Evolutionary conservation across 2,888 invertebrate genomes (phyloP).

Genomic region (Bruchidius siliquastri): DNA sequence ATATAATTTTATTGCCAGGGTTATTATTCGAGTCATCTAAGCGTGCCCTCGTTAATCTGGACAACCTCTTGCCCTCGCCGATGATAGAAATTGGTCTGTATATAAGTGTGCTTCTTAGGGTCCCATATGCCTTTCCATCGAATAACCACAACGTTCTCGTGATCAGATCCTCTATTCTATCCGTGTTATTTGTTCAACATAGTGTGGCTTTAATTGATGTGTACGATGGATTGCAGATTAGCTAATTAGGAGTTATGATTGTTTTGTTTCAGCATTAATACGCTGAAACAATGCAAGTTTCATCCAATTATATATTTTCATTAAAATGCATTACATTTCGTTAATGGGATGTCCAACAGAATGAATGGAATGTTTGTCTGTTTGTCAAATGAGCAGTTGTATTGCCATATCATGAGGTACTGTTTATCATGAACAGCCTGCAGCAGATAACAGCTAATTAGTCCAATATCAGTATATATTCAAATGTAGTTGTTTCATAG

Average conservation of each 20-base stretch:
- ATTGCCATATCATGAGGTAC: neutral
- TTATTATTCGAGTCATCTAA: too few species aligned
- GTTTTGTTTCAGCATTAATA: neutral
- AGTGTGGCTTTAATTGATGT: neutral
- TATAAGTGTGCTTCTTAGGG: too few species aligned
- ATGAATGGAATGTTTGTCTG: neutral
- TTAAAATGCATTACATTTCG: neutral
- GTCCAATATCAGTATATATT: too few species aligned
- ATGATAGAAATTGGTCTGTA: too few species aligned
- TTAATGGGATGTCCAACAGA: neutral
- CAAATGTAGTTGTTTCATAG: too few species aligned
- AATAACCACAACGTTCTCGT: neutral
- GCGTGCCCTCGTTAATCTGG: too few species aligned
- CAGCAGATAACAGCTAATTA: neutral
- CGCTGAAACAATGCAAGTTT: neutral
- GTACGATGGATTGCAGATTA: neutral
- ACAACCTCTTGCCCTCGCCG: too few species aligned
- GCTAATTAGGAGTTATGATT: neutral
- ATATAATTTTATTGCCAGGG: too few species aligned
- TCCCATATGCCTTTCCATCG: too few species aligned
- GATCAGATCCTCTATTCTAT: neutral
- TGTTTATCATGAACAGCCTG: neutral
- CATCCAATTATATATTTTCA: neutral
- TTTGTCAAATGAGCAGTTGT: neutral
- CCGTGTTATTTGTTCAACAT: neutral